Evolutionary conservation across 2,888 invertebrate species (phyloP).

Genomic region (Nephrotoma flavescens): DNA sequence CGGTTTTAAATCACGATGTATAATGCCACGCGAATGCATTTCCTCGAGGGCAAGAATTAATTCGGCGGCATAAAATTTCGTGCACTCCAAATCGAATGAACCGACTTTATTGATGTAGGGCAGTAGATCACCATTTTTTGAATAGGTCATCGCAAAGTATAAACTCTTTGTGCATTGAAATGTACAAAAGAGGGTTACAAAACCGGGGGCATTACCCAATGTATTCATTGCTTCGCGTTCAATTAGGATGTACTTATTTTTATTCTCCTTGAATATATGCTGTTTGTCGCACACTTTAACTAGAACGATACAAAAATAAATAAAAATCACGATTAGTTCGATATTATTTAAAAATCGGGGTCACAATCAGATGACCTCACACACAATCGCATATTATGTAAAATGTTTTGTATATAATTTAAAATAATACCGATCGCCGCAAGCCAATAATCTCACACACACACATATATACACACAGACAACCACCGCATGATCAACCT

Average conservation of each 20-base stretch:
- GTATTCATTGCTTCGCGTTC: slow-evolving; percentile 90
- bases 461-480: not conserved
- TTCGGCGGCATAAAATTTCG: slow-evolving; percentile 90
- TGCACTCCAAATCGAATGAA: slow-evolving; percentile 76
- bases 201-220: slow-evolving; percentile 69
- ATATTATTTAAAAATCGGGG: not conserved
- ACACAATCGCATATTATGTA: not conserved
- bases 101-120: slow-evolving; percentile 83
- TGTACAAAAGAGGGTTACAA: slow-evolving; percentile 87
- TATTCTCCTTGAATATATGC: slow-evolving; percentile 84
- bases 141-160: slow-evolving; percentile 92
- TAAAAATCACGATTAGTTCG: not conserved
- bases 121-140: slow-evolving; percentile 87
- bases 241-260: slow-evolving; percentile 80
- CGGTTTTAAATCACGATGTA: slow-evolving; percentile 95
- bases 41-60: slow-evolving; percentile 82
- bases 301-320: slow-evolving; percentile 29
- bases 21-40: slow-evolving; percentile 73
- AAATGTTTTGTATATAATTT: slow-evolving; percentile 1
- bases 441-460: not conserved
- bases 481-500: not conserved
- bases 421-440: not conserved
- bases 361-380: not conserved
- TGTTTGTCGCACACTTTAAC: slow-evolving; percentile 97
- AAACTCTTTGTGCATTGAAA: slow-evolving; percentile 89